A percentile compares a stretch with the other conserved stretches of the same genome.
Conservation (phyloP, 2,797 vertebrate genomes). For the Pseudochaenichthys georgianus region DNA sequence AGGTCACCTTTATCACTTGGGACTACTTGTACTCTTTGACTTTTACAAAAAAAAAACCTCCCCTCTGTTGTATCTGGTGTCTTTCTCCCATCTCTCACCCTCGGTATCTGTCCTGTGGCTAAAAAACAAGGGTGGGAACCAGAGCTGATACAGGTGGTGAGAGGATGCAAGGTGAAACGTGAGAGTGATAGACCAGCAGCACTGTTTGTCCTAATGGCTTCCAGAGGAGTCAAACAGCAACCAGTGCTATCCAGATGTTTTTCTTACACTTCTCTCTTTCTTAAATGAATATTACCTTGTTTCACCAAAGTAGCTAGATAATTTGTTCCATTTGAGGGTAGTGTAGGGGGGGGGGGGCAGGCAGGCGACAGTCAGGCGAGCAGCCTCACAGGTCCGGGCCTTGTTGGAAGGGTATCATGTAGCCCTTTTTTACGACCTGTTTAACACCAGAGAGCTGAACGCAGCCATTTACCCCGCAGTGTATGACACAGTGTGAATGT, state of each 20-base stretch:
- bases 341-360: slow-evolving; percentile 11
- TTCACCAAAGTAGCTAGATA: slow-evolving; percentile 63
- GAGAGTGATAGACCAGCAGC: slow-evolving; percentile 57
- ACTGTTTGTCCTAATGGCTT: slow-evolving; percentile 75
- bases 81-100: slow-evolving; percentile 32
- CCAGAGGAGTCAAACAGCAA: slow-evolving; percentile 78
- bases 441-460: slow-evolving; percentile 80
- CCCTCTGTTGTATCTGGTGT: slow-evolving; percentile 56
- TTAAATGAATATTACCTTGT: slow-evolving; percentile 74
- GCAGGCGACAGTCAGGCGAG: slow-evolving; percentile 74
- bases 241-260: slow-evolving; percentile 65
- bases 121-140: slow-evolving; percentile 67
- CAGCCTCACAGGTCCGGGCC: slow-evolving; percentile 70
- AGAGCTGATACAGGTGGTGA: slow-evolving; percentile 74
- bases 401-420: slow-evolving; percentile 77
- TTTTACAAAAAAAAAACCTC: slow-evolving; percentile 15
- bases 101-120: slow-evolving; percentile 45
- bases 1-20: slow-evolving; percentile 61
- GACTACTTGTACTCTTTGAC: slow-evolving; percentile 59
- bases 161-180: slow-evolving; percentile 69
- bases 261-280: slow-evolving; percentile 36
- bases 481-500: slow-evolving; percentile 65
- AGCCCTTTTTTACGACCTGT: slow-evolving; percentile 82
- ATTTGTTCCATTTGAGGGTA: slow-evolving; percentile 76
- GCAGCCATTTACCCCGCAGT: slow-evolving; percentile 67